Conservation (phyloP, 2,888 invertebrate genomes). For the Rapana venosa region DNA sequence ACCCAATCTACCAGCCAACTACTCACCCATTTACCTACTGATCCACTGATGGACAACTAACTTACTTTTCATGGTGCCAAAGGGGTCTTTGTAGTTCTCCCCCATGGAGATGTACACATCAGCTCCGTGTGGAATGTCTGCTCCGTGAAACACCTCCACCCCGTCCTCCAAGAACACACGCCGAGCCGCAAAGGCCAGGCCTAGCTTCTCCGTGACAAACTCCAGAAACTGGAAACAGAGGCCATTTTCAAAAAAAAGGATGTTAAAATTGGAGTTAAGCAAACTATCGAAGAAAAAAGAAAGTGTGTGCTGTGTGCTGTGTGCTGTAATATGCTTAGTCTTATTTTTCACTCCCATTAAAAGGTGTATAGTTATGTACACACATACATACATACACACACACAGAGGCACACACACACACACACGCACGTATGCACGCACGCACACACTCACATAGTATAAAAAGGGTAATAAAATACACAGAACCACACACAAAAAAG, state of each 20-base stretch:
- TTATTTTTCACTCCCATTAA: not conserved
- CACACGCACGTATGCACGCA: not conserved
- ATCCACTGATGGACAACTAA: not conserved
- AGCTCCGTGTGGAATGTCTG: constrained; percentile 69
- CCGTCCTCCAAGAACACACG: constrained; percentile 77
- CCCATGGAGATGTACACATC: constrained; percentile 76
- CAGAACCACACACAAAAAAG: not conserved
- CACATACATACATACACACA: not conserved
- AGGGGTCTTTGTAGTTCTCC: constrained; percentile 75
- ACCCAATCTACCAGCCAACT: too few species aligned
- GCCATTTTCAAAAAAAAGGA: too few species aligned
- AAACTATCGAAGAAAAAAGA: too few species aligned
- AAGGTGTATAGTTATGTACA: too few species aligned
- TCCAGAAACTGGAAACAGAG: constrained; percentile 71
- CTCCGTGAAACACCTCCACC: constrained; percentile 69
- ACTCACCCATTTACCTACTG: too few species aligned
- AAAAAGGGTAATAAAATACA: not conserved
- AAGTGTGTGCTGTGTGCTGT: too few species aligned
- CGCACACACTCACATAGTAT: not conserved
- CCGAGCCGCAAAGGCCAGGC: constrained; percentile 74
- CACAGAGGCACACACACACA: not conserved
- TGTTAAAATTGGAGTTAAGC: too few species aligned
- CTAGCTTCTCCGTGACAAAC: constrained; percentile 74
- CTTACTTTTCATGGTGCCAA: constrained; percentile 71
- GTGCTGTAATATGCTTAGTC: not conserved